A percentile compares a stretch with the other conserved stretches of the same genome.
Evolutionary conservation across 2,113 vertebrate genomes (phyloP).

Genomic region (Himantopus leucocephalus): DNA sequence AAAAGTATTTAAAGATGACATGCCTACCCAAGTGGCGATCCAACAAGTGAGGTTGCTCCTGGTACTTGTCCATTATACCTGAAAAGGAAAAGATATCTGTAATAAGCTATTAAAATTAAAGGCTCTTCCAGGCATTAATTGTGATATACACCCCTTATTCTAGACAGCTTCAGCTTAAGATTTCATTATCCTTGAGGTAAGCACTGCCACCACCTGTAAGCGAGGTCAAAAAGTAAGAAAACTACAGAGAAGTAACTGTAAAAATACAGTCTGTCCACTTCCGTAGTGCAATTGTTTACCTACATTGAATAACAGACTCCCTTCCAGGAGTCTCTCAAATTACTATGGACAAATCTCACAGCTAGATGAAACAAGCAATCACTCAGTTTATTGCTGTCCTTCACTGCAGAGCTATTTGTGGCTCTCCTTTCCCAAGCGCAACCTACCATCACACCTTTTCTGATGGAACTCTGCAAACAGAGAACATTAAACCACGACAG

Average conservation of each 20-base stretch:
- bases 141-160: not conserved
- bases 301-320: not conserved
- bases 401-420: not conserved
- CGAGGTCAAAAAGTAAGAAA: not conserved
- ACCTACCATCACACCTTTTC: not conserved
- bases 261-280: not conserved
- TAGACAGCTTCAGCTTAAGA: not conserved
- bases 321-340: not conserved
- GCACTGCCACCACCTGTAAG: not conserved
- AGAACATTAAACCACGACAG: not conserved
- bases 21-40: constrained; percentile 89
- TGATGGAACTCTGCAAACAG: not conserved
- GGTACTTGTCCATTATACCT: constrained; percentile 95
- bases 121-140: not conserved
- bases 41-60: constrained; percentile 93
- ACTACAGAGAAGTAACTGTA: not conserved
- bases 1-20: not conserved
- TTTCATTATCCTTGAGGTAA: not conserved
- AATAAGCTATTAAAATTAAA: not conserved
- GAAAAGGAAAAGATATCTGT: not conserved
- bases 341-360: not conserved
- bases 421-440: not conserved
- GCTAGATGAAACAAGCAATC: not conserved
- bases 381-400: not conserved
- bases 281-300: not conserved